These are phyloP conservation scores for Cryptus viduatorius DNA, from an alignment of 2,888 invertebrate species.

Conservation along the genomic window DNA sequence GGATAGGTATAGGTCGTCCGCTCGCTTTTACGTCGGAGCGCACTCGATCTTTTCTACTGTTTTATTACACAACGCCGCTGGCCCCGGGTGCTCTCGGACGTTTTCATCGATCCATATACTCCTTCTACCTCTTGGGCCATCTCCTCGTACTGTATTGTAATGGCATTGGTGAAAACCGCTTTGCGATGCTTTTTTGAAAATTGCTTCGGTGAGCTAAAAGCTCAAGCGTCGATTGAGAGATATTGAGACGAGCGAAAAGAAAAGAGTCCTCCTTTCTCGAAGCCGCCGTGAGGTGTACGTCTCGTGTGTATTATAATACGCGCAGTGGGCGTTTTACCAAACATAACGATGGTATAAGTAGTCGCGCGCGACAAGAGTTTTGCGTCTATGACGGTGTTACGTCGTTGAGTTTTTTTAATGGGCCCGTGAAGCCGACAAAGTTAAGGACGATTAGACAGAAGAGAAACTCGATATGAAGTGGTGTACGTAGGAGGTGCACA, in stretches of 20 bases:
- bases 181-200: slow-evolving; percentile 8
- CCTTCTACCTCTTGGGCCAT: not conserved
- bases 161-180: not conserved
- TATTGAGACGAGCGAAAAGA: not conserved
- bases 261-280: slow-evolving; percentile 40
- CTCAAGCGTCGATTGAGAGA: slow-evolving; percentile 13
- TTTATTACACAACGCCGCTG: not conserved
- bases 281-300: not conserved
- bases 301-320: not conserved
- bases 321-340: no score
- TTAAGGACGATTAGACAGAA: not conserved
- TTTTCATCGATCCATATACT: not conserved
- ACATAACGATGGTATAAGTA: not conserved
- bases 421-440: not conserved
- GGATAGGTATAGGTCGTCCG: not conserved
- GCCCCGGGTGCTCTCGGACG: not conserved
- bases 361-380: no score
- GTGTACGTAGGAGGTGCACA: not conserved
- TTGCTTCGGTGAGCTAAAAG: slow-evolving; percentile 31
- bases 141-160: not conserved
- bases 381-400: no score
- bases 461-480: not conserved
- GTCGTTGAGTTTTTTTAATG: not conserved
- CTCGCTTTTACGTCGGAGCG: not conserved
- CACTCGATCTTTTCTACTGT: not conserved